phyloP scores from a whole-genome alignment of 1,140 invertebrate genomes.

The Hermetia illucens region DNA sequence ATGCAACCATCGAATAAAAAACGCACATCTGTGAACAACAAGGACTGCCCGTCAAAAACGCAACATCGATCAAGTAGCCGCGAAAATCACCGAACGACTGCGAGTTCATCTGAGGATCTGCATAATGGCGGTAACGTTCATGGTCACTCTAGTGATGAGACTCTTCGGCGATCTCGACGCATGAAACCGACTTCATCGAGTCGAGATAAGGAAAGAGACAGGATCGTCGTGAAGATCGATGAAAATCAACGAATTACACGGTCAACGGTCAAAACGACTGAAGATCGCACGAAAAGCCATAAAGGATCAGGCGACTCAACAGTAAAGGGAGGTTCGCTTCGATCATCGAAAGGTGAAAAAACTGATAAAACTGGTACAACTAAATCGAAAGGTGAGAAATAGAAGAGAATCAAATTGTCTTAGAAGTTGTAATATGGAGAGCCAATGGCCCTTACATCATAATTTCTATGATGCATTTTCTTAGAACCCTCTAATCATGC shows the following conservation, averaged over 20 bases:
- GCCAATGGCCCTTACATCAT: too few species aligned
- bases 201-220: background rate
- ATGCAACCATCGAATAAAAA: background rate
- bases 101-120: constrained; percentile 1
- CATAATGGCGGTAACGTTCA: too few species aligned
- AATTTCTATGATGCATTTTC: too few species aligned
- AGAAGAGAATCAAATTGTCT: too few species aligned
- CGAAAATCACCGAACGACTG: background rate
- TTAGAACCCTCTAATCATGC: too few species aligned
- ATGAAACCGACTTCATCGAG: too few species aligned
- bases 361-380: too few species aligned
- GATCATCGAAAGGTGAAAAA: background rate
- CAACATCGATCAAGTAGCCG: constrained; percentile 4
- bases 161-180: background rate
- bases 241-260: background rate
- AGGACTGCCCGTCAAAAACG: constrained; percentile 6
- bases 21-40: constrained; percentile 10
- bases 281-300: too few species aligned
- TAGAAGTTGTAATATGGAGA: too few species aligned
- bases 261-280: too few species aligned
- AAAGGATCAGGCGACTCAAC: too few species aligned
- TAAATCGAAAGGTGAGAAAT: too few species aligned
- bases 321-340: background rate
- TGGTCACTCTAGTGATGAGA: background rate
- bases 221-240: background rate